Evolutionary conservation across 2,888 invertebrate genomes (phyloP), one percentile per base, ranked within the genome.

Genomic region (Drosophila quasianomalipes): DNA sequence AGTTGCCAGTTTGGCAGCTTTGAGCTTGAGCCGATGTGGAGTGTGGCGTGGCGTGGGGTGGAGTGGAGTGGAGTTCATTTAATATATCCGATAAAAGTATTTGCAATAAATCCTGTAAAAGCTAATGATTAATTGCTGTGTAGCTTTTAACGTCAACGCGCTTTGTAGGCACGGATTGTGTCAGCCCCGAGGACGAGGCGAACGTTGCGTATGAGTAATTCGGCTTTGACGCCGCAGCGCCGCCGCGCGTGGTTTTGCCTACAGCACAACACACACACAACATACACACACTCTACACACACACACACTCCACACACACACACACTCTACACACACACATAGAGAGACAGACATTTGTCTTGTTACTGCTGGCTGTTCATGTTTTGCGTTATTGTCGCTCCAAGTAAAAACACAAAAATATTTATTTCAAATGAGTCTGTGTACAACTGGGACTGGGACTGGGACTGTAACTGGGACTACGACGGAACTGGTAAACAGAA

Each of bases 61-160:
- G 83, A 83, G 77, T 89, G 81, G 83, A 83, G 77, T 89, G 84
- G 84, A 86, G 83, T 87, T 89, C 90, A 89, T 88, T 89, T 88
- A 84, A 83, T 84, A 89, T 90, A 90, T 90, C 89, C 87, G 90
- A 87, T 88, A 86, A 90, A 91, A 91, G 90, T 86, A 91, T 91
- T 91, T 91, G 88, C 85, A 89, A 92, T 92, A 91, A 92, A 92
- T 91, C 91, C 89, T 86, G 87, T 85, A 89, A 92, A 88, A 91
- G 89, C 91, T 92, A 91, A 91, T 92, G 91, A 92, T 92, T 92
- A 92, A 91, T 92, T 91, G 81, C 81, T 82, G 75, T 85, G 83
- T 86, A 86, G 85, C 85, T 86, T 86, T 86, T 86, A 86, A 86
- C 85, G 89, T 86, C 85, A 86, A 86, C 89, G 85, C 85, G 85